A percentile compares a stretch with the other conserved stretches of the same genome.
These are phyloP conservation scores for Petrocephalus microphthalmus DNA, from an alignment of 2,113 vertebrate species.

Conservation along the genomic window DNA sequence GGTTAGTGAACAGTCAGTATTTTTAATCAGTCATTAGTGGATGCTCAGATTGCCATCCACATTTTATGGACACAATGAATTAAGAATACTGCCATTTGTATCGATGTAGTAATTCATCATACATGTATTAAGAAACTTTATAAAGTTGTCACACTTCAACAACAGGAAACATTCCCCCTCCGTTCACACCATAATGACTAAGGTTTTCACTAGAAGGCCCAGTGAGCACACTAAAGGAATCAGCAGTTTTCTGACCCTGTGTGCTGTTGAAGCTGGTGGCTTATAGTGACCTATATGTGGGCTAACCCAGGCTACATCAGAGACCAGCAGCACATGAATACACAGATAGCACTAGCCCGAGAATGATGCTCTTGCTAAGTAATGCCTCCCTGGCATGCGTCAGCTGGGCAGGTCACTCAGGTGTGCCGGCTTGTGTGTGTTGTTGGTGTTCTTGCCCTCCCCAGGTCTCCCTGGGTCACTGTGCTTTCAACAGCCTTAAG, in stretches of 20 bases:
- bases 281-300: neutral
- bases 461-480: neutral
- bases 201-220: neutral
- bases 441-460: neutral
- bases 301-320: neutral
- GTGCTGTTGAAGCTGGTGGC: neutral
- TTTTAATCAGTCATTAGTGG: neutral
- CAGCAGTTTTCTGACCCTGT: neutral
- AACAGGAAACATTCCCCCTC: neutral
- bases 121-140: neutral
- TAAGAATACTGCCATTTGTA: neutral
- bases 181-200: neutral
- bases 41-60: neutral
- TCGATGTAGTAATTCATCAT: neutral
- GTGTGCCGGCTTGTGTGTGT: neutral
- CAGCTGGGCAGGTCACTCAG: neutral
- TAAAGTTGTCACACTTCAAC: neutral
- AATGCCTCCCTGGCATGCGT: neutral
- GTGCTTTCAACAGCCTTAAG: neutral
- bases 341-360: neutral
- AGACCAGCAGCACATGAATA: neutral
- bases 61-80: neutral
- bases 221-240: neutral
- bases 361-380: neutral
- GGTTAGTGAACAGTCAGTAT: neutral